A percentile compares a stretch with the other conserved stretches of the same genome.
phyloP scores from a whole-genome alignment of 1,140 invertebrate species.

The Gonatopus flavifemur region DNA sequence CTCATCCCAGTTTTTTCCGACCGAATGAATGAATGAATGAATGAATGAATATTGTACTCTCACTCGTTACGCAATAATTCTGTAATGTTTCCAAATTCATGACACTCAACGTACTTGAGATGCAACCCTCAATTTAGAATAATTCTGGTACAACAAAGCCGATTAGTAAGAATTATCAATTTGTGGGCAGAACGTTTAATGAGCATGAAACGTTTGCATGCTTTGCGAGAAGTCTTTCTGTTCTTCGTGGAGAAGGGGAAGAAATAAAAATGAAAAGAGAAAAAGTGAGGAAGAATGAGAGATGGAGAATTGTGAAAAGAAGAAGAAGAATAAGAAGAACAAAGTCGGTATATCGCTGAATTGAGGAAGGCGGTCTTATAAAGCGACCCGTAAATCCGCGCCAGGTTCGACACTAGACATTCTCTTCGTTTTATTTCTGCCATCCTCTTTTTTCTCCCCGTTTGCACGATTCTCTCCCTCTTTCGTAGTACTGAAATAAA shows the following conservation, averaged over 20 bases:
- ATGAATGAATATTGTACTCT: too few species aligned
- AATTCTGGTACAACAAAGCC: too few species aligned
- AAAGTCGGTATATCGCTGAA: slow-evolving; percentile 51
- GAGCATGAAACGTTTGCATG: too few species aligned
- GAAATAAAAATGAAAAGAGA: slow-evolving; percentile 3
- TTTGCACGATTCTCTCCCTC: slow-evolving; percentile 12
- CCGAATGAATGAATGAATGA: too few species aligned
- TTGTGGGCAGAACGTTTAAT: too few species aligned
- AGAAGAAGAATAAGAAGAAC: slow-evolving; percentile 10
- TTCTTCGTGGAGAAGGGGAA: background rate
- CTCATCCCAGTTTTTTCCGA: too few species aligned
- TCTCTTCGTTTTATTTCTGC: slow-evolving; percentile 46
- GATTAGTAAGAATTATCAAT: too few species aligned
- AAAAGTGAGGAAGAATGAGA: slow-evolving; percentile 9
- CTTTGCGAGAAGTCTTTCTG: too few species aligned
- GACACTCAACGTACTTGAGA: too few species aligned
- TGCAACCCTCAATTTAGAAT: too few species aligned
- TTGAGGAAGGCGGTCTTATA: slow-evolving; percentile 59
- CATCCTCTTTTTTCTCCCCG: slow-evolving; percentile 14
- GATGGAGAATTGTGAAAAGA: slow-evolving; percentile 11
- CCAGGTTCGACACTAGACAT: slow-evolving; percentile 57
- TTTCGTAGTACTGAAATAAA: background rate
- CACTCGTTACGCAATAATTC: too few species aligned
- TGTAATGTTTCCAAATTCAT: too few species aligned
- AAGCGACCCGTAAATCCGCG: slow-evolving; percentile 59